Percentiles rank a stretch among this genome's conserved stretches.
phyloP scores from a whole-genome alignment of 2,888 invertebrate genomes.

The Sepiola atlantica region DNA sequence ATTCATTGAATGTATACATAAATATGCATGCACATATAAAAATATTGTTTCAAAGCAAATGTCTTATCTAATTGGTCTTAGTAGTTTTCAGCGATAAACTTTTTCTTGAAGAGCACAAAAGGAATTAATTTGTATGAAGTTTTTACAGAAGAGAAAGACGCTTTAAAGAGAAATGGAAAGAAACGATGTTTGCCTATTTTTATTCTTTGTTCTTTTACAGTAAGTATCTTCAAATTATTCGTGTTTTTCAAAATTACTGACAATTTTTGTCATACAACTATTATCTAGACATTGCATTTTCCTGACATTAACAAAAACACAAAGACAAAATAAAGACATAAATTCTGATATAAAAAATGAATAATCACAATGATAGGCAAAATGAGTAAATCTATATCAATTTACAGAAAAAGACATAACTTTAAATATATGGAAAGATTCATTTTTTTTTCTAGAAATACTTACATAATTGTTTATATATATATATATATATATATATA shows the following conservation, averaged over 20 bases:
- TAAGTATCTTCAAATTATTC: background rate
- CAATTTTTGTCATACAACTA: background rate
- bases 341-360: background rate
- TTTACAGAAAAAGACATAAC: background rate
- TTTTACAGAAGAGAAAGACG: background rate
- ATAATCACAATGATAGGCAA: background rate
- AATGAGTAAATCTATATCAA: slow-evolving; percentile 5
- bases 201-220: background rate
- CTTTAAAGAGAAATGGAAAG: background rate
- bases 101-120: background rate
- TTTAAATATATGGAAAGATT: too few relatives aligned
- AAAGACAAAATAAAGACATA: background rate
- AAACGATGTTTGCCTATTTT: background rate
- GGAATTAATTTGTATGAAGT: background rate
- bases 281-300: background rate
- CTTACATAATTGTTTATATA: too few relatives aligned
- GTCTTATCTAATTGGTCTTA: background rate
- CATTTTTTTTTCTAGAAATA: too few relatives aligned
- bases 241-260: background rate
- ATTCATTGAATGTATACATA: background rate
- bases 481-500: too few relatives aligned
- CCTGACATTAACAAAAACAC: background rate
- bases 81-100: background rate
- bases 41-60: background rate
- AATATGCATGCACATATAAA: background rate